Evolutionary conservation across 2,113 vertebrate species (phyloP).

Genomic region (Eptesicus fuscus): DNA sequence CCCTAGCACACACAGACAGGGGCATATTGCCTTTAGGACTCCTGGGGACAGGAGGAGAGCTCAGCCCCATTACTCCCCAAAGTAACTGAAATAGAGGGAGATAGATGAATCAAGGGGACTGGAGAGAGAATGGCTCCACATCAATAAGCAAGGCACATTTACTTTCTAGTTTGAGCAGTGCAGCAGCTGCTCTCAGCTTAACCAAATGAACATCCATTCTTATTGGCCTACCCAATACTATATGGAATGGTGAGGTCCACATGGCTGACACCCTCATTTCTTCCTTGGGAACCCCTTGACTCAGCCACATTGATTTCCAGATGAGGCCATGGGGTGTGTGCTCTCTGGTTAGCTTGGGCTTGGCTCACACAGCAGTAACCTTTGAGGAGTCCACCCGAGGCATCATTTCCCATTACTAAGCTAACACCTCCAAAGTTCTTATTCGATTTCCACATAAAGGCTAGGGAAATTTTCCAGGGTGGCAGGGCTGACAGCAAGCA

Average conservation of each 20-base stretch:
- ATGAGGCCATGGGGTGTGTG: neutral
- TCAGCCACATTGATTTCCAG: neutral
- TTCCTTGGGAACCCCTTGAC: neutral
- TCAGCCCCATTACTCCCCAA: neutral
- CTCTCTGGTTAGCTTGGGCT: neutral
- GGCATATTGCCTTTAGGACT: neutral
- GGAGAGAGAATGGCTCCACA: neutral
- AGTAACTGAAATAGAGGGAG: neutral
- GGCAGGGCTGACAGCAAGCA: conserved; percentile 5
- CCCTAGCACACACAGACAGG: neutral
- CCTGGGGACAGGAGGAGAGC: too few relatives aligned
- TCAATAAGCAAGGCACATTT: neutral
- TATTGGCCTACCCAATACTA: neutral
- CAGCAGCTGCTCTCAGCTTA: neutral
- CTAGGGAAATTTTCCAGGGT: conserved; percentile 9
- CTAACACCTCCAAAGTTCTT: neutral
- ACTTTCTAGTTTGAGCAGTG: neutral
- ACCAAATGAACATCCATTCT: neutral
- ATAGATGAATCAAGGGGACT: neutral
- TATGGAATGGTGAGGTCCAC: neutral
- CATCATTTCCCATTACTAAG: neutral
- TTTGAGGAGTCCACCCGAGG: neutral
- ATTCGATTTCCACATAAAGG: neutral
- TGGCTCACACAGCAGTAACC: neutral
- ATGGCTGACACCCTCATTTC: neutral